A percentile compares a stretch with the other conserved stretches of the same genome.
Evolutionary conservation across 2,888 invertebrate species (phyloP).

Genomic region (Drosophila paracracens): DNA sequence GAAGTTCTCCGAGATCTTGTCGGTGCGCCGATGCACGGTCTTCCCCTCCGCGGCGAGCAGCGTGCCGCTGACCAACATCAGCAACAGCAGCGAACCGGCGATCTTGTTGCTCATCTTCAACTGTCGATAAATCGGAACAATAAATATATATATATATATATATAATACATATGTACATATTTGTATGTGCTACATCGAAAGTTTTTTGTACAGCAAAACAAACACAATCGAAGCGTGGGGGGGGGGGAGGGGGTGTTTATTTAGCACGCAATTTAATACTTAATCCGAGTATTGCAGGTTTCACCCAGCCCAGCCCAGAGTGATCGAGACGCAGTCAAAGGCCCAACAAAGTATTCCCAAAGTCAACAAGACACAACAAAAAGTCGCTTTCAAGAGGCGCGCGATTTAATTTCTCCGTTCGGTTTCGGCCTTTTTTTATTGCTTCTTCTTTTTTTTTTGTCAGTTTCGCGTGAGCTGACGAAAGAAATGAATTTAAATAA

Average conservation of each 20-base stretch:
- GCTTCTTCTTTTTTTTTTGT: conserved; percentile 18
- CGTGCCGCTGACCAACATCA: conserved; percentile 59
- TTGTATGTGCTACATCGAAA: neutral
- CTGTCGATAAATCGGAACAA: conserved; percentile 40
- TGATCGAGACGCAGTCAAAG: conserved; percentile 2
- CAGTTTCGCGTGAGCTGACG: conserved; percentile 46
- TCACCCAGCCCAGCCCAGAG: conserved; percentile 30
- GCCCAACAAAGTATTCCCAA: conserved; percentile 52
- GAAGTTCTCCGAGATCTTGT: conserved; percentile 82
- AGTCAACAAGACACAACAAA: conserved; percentile 57
- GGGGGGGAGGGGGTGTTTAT: neutral
- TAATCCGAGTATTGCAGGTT: conserved; percentile 31
- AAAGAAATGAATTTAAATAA: conserved; percentile 80
- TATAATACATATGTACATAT: neutral
- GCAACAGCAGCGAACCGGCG: conserved; percentile 41
- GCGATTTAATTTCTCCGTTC: conserved; percentile 76
- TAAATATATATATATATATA: conserved; percentile 2
- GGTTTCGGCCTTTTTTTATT: conserved; percentile 33
- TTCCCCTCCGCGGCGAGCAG: conserved; percentile 59
- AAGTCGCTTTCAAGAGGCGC: conserved; percentile 56
- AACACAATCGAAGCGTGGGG: neutral
- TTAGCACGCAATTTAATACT: conserved; percentile 12
- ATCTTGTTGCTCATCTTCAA: conserved; percentile 50
- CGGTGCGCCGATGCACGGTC: conserved; percentile 74
- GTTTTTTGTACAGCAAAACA: neutral